Evolutionary conservation across 2,888 invertebrate species (phyloP).

Genomic region (Parascotia fuliginaria): DNA sequence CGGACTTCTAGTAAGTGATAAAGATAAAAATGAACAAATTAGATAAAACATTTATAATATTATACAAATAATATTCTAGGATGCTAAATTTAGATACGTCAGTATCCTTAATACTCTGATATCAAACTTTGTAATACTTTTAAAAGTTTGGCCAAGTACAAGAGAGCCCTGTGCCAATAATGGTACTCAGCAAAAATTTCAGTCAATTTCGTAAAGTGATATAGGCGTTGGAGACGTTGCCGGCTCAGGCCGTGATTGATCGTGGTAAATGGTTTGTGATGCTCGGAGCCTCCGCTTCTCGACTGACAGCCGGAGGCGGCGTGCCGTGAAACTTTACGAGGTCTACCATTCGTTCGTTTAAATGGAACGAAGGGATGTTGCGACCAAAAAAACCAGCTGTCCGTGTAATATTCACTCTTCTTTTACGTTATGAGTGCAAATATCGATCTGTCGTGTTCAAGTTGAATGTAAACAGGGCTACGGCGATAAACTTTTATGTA

Average conservation of each 20-base stretch:
- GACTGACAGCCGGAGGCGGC: constrained; percentile 56
- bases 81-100: constrained; percentile 31
- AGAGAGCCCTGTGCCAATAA: constrained; percentile 42
- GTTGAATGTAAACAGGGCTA: constrained; percentile 43
- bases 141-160: constrained; percentile 33
- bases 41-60: too few relatives aligned
- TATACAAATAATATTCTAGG: too few relatives aligned
- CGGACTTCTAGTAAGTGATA: too few relatives aligned
- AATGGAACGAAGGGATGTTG: constrained; percentile 42
- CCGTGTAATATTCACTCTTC: constrained; percentile 41
- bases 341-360: constrained; percentile 44
- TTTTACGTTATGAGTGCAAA: constrained; percentile 45
- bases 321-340: constrained; percentile 69
- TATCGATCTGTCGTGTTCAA: constrained; percentile 41
- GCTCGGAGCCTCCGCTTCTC: constrained; percentile 42
- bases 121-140: constrained; percentile 31
- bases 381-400: constrained; percentile 45
- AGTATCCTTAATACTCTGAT: constrained; percentile 33
- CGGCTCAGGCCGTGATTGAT: constrained; percentile 68
- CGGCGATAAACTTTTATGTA: constrained; percentile 41
- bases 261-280: constrained; percentile 73
- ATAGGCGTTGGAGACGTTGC: constrained; percentile 59
- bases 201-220: constrained; percentile 70
- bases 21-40: too few relatives aligned
- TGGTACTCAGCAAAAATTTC: constrained; percentile 60